Percentiles rank a stretch among this genome's conserved stretches.
phyloP scores from a whole-genome alignment of 2,888 invertebrate genomes.

The Prostheceraeus crozeri region DNA sequence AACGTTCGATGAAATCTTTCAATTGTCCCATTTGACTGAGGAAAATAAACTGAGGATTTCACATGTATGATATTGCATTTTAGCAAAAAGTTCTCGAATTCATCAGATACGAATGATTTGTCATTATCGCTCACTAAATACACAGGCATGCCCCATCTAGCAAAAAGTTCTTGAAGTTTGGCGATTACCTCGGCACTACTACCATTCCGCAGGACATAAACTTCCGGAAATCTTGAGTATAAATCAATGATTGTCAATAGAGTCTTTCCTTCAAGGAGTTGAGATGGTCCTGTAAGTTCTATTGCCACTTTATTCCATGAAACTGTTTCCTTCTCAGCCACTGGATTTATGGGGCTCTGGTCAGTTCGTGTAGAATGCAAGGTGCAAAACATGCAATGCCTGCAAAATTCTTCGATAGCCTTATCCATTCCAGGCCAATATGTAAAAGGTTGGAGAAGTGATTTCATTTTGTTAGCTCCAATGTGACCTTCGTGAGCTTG shows the following conservation, averaged over 20 bases:
- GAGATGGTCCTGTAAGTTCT: slow-evolving; percentile 18
- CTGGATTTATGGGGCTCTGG: slow-evolving; percentile 1
- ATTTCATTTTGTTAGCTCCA: slow-evolving; percentile 5
- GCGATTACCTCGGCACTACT: not conserved
- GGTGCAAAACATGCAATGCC: not conserved
- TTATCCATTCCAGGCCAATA: slow-evolving; percentile 15
- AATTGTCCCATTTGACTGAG: slow-evolving; percentile 6
- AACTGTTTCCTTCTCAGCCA: slow-evolving; percentile 2
- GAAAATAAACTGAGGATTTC: slow-evolving; percentile 18
- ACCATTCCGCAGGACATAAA: slow-evolving; percentile 2
- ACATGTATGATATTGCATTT: slow-evolving; percentile 7
- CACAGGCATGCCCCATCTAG: slow-evolving; percentile 9
- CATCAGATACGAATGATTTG: slow-evolving; percentile 1
- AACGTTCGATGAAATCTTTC: slow-evolving; percentile 11
- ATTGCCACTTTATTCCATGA: not conserved
- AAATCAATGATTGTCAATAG: slow-evolving; percentile 15
- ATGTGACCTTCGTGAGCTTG: slow-evolving; percentile 3
- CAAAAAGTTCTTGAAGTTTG: slow-evolving; percentile 3
- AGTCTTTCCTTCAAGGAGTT: not conserved
- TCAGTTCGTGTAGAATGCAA: slow-evolving; percentile 9
- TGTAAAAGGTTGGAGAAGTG: not conserved
- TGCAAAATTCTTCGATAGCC: not conserved
- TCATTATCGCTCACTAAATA: not conserved
- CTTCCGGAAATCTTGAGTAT: slow-evolving; percentile 2
- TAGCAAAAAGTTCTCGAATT: slow-evolving; percentile 9